Conservation (phyloP, 2,888 invertebrate genomes). For the Lamproptera curius region DNA sequence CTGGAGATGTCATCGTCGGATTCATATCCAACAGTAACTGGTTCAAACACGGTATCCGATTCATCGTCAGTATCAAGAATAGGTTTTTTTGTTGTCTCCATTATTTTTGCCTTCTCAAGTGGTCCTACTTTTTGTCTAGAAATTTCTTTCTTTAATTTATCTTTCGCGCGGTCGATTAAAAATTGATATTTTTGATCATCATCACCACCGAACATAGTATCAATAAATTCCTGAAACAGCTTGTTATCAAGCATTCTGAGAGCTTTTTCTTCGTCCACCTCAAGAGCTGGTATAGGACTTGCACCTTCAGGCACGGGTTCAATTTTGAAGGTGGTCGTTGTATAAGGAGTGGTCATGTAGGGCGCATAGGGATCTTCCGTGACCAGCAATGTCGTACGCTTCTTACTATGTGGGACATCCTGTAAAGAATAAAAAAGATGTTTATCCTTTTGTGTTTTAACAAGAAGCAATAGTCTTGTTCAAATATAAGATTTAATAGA, state of each 20-base stretch:
- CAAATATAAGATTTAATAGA: too few species aligned
- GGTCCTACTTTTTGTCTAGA: neutral
- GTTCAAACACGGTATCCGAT: neutral
- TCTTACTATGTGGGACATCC: slow-evolving; percentile 32
- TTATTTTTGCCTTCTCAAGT: too few species aligned
- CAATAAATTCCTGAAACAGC: slow-evolving; percentile 43
- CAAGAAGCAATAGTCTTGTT: too few species aligned
- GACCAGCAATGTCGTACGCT: slow-evolving; percentile 32
- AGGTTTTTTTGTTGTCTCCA: too few species aligned
- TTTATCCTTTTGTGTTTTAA: neutral
- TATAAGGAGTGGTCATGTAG: neutral
- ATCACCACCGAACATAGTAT: slow-evolving; percentile 43
- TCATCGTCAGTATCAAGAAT: neutral
- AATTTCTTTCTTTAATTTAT: neutral
- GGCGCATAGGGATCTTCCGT: slow-evolving; percentile 2
- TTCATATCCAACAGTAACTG: slow-evolving; percentile 7
- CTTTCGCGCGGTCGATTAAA: slow-evolving; percentile 13
- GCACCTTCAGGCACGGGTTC: slow-evolving; percentile 25
- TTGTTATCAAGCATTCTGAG: slow-evolving; percentile 33
- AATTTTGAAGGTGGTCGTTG: slow-evolving; percentile 36
- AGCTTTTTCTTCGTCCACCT: slow-evolving; percentile 8
- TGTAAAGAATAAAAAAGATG: slow-evolving; percentile 26
- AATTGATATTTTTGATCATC: slow-evolving; percentile 34
- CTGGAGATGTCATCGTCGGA: neutral
- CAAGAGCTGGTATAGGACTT: neutral